Percentiles rank a stretch among this genome's conserved stretches.
phyloP scores from a whole-genome alignment of 30 jellyfish, hydroid and myxozoan genomes.

The Hydra vulgaris region DNA sequence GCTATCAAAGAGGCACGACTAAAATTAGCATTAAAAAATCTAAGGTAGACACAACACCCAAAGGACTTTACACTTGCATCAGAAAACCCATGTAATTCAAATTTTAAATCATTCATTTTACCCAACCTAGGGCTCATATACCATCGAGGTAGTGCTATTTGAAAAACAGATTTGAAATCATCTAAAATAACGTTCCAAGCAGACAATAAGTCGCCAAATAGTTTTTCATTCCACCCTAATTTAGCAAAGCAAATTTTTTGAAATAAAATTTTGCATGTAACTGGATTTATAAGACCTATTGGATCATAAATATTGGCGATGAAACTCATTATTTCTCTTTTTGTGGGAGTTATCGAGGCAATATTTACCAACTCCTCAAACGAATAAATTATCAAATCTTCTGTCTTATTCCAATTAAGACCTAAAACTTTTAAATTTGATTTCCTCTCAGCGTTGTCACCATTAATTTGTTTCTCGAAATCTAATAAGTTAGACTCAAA shows the following conservation, averaged over 20 bases:
- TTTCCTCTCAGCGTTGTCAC: not conserved
- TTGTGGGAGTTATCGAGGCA: not conserved
- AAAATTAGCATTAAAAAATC: too few relatives aligned
- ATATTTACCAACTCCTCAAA: not conserved
- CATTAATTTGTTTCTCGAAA: not conserved
- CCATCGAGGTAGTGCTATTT: too few relatives aligned
- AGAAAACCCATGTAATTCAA: too few relatives aligned
- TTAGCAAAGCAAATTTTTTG: not conserved
- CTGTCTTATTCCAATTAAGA: not conserved
- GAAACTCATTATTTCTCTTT: not conserved
- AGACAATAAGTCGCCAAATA: not conserved
- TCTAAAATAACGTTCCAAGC: too few relatives aligned
- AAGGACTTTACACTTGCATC: too few relatives aligned
- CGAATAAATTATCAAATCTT: not conserved
- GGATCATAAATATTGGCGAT: not conserved
- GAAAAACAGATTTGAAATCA: too few relatives aligned
- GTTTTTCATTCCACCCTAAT: not conserved
- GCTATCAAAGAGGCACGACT: too few relatives aligned
- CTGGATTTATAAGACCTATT: not conserved
- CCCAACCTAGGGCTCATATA: too few relatives aligned
- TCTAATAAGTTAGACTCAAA: not conserved
- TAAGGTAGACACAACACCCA: too few relatives aligned
- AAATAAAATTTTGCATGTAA: not conserved
- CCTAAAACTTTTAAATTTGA: not conserved
- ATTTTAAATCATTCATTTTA: too few relatives aligned